Percentiles rank a stretch among this genome's conserved stretches.
Conservation (phyloP, 1,140 invertebrate genomes). For the Anthonomus grandis region DNA sequence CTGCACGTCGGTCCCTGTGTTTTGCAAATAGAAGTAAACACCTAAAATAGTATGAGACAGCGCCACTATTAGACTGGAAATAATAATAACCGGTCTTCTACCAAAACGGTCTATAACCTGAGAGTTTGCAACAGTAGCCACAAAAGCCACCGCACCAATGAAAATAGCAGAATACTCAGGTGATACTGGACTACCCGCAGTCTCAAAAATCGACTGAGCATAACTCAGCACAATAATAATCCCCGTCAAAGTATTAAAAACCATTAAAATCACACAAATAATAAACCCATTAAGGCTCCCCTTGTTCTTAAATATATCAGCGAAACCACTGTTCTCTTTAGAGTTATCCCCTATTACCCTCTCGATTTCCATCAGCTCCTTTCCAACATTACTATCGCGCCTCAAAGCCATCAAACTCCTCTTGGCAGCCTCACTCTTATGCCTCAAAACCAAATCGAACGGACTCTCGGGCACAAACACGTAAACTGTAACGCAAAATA, state of each 20-base stretch:
- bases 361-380: conserved; percentile 54
- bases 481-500: conserved; percentile 54
- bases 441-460: conserved; percentile 42
- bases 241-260: conserved; percentile 72
- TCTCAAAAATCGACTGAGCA: conserved; percentile 65
- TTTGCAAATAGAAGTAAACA: conserved; percentile 24
- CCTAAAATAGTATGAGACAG: conserved; percentile 27
- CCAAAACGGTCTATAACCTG: conserved; percentile 53
- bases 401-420: conserved; percentile 21
- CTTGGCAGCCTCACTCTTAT: conserved; percentile 15
- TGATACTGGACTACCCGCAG: conserved; percentile 57
- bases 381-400: conserved; percentile 50
- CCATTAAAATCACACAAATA: conserved; percentile 64
- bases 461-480: conserved; percentile 69
- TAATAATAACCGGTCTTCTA: conserved; percentile 65
- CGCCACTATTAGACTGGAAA: conserved; percentile 61
- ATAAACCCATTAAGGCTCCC: conserved; percentile 62
- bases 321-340: conserved; percentile 41
- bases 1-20: conserved; percentile 8
- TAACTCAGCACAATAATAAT: conserved; percentile 81
- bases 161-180: conserved; percentile 19
- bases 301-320: conserved; percentile 55
- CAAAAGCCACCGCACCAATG: conserved; percentile 14
- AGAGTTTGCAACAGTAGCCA: conserved; percentile 6
- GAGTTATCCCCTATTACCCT: conserved; percentile 42